Evolutionary conservation across 2,797 vertebrate species (phyloP), one percentile per base, ranked within the genome.

Genomic region (Gymnodraco acuticeps): DNA sequence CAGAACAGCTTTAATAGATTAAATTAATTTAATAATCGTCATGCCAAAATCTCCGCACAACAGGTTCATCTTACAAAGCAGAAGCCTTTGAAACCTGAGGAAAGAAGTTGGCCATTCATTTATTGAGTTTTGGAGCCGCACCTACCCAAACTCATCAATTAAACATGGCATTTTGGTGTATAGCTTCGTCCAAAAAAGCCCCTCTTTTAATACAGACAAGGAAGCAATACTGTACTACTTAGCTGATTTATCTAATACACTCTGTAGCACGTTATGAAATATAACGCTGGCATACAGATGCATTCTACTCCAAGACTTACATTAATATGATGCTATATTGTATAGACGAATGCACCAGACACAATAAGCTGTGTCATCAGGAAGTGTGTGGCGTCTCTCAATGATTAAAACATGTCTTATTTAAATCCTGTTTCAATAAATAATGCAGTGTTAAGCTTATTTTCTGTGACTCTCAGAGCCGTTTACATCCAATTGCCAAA

Each of bases 1-100:
- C 78, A 82, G 83, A 89, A 58, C 92, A 94, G 91, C 85, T 93
- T 93, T 91, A 89, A 92, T 89, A 90, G 87, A 94, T 92, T 91
- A 88, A 88, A 92, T 93, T 65, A 87, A 92, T 93, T 92, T 91
- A 93, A 94, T 94, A 92, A 94, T 88, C 60, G 61, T 77, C 79
- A 75, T 77, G 81, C 90, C 87, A 90, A 85, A 84, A 75, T 62
- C 83, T 69, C 84, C 46, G 70, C 68, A 85, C 81, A 89, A 85
- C 89, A 84, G 88, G 78, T 89, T 93, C 80, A 86, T 90, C 85
- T 93, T 93, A 90, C 87, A 91, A 88, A 90, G 88, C 77, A 83
- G 31, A 46, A 64, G 69, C 79, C 84, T 87, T 87, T 89, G 84
- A 90, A 89, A 89, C 70, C 77, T n/a, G 27, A 83, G 59, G 54